phyloP scores from a whole-genome alignment of 2,797 vertebrate species.

The Pantherophis alleghaniensis region DNA sequence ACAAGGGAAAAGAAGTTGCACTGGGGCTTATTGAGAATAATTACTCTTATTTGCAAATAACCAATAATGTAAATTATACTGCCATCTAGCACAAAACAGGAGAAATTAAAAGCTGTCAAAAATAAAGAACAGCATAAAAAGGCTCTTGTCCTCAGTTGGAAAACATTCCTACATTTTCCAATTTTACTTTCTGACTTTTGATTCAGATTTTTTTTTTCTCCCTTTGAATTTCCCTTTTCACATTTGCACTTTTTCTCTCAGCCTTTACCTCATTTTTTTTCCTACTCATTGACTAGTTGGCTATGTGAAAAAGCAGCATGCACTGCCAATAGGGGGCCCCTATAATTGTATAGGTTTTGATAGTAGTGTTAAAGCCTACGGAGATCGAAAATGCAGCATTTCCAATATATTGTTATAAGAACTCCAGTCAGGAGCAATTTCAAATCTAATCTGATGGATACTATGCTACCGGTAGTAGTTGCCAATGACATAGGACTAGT shows the following conservation, averaged over 20 bases:
- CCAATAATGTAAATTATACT: conserved; percentile 16
- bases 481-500: background rate
- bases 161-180: background rate
- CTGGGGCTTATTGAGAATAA: conserved; percentile 1
- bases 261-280: conserved; percentile 50
- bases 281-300: conserved; percentile 70
- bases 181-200: conserved; percentile 14
- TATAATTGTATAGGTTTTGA: conserved; percentile 74
- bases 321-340: conserved; percentile 68
- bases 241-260: conserved; percentile 46
- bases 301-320: conserved; percentile 64
- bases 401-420: conserved; percentile 46
- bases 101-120: background rate
- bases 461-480: conserved; percentile 18
- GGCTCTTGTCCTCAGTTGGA: background rate
- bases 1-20: background rate
- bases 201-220: background rate
- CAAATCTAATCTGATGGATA: conserved; percentile 45
- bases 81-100: background rate
- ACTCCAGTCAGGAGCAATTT: conserved; percentile 61
- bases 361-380: conserved; percentile 55
- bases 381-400: conserved; percentile 46
- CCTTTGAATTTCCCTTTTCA: conserved; percentile 45
- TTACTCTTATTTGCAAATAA: background rate
- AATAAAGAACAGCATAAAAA: conserved; percentile 9